Base-by-base conservation (phyloP, 2,113 vertebrate species). In the Caracal caracal region DNA sequence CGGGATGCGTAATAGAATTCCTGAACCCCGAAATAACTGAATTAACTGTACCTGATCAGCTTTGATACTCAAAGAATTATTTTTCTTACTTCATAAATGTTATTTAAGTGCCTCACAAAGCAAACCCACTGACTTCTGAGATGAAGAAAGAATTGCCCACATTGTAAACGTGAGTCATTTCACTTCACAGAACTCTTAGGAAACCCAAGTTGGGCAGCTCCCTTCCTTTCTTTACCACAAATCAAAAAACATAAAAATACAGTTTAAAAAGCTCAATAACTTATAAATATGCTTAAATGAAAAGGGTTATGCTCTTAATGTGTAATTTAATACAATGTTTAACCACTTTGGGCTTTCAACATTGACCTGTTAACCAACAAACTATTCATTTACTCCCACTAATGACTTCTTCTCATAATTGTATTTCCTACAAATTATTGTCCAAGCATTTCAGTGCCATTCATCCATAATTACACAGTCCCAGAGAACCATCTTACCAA, bases 361-460 rank as follows among this genome's bases (percentile, higher is more conserved):
- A 8, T 90, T 92, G 90, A 93, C 96, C 96, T 96, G 90, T 85
- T 95, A 97, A 84, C 93, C 92, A 97, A 92, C 87, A 92, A 96
- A 92, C 84, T 97, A 83, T 79, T 97, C 95, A 98, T 97, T 95
- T 97, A 95, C 93, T 96, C 86, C 93, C 92, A 90, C 95, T 97
- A 96, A 97, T 93, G 88, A 95, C 90, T 97, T 95, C 80, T 88
- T 75, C 88, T 97, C 96, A 93, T 96, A 97, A 98, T 92, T 97
- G 37, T 96, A 97, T 95, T 98, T 98, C 96, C 96, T 98, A 97
- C 93, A 96, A 98, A 97, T 98, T 97, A 97, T 95, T 97, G 90
- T 92, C 88, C 96, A 97, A 94, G 89, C 66, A 79, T 93, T 95
- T 93, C 89, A 81, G 61, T 84, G 96, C 59, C 84, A 97, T 97